Base-by-base conservation (phyloP, 2,888 invertebrate genomes). In the Brachypterus glaber region DNA sequence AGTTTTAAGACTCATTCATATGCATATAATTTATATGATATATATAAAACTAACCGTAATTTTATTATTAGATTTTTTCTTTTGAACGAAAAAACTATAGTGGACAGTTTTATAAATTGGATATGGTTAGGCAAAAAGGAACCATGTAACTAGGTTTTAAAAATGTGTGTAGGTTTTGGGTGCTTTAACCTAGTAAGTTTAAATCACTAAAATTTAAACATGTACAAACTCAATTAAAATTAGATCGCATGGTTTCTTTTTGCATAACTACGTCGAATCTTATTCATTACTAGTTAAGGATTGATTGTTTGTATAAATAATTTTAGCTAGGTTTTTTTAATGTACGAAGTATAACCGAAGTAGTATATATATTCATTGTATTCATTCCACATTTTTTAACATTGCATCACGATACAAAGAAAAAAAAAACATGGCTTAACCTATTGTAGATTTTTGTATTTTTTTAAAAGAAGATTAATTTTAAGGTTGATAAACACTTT, bases 281-380 rank as follows among this genome's bases (percentile, higher is more conserved):
- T 60, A 60, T 60, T 60, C 58, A 60, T 55, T 61, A 58, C 57
- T 64, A 63, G 61, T 62, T 63, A 58, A 59, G 56, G 45, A 49
- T 50, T 55, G 54, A 62, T 64, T 65, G 64, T 66, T 65, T 66
- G 64, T 66, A 64, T 65, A 64, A 65, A 63, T 62, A 63, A 58
- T 61, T 60, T 60, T 62, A 63, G 62, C 59, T 63, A 64, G 60
- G 53, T 60, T 61, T 62, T 62, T 60, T 51, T 55, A 53, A 53
- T 59, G 55, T 59, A 57, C 47, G 53, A 53, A 54, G 48, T 45
- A 54, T 59, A 59, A 53, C 54, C 53, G 53, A 58, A 50, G 54
- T 61, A 62, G 61, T 54, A 59, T 62, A 60, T 59, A 47, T 60
- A 61, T 59, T 61, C 62, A 62, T 63, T 64, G 58, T 63, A 65